Conservation (phyloP, 2,888 invertebrate species). For the Geophilus truncorum region DNA sequence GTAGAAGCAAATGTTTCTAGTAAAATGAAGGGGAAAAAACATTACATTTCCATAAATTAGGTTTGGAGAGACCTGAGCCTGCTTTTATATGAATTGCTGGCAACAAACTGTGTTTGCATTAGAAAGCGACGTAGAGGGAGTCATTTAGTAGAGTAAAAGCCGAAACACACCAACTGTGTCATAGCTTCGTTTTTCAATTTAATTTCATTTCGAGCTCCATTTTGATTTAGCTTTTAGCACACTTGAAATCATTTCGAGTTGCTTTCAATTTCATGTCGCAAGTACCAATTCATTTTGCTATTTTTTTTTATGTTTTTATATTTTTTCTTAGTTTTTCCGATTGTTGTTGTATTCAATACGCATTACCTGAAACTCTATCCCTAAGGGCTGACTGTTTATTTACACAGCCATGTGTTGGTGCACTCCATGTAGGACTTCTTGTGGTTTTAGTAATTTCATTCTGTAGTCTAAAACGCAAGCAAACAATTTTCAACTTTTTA, state of each 20-base stretch:
- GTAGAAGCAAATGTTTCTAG: constrained; percentile 2
- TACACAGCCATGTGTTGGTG: neutral
- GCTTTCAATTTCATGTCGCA: neutral
- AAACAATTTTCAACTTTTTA: neutral
- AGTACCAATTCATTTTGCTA: neutral
- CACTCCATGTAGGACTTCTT: neutral
- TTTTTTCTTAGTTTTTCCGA: neutral
- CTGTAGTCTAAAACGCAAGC: neutral
- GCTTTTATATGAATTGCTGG: constrained; percentile 27
- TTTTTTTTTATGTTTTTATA: neutral
- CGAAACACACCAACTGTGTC: constrained; percentile 23
- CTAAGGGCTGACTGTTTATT: neutral
- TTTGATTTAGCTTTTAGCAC: constrained; percentile 18
- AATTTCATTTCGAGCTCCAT: constrained; percentile 2
- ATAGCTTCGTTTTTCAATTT: constrained; percentile 25
- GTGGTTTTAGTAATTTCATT: neutral
- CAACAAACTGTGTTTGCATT: constrained; percentile 23
- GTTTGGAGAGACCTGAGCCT: constrained; percentile 25
- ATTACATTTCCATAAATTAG: constrained; percentile 27
- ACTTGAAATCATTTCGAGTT: constrained; percentile 12
- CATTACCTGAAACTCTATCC: constrained; percentile 16
- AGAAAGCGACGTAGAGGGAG: constrained; percentile 11
- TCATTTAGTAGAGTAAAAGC: constrained; percentile 25
- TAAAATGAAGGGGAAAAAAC: neutral
- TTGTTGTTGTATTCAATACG: neutral